Conservation (phyloP, 2,113 vertebrate species). For the Marmota monax region DNA sequence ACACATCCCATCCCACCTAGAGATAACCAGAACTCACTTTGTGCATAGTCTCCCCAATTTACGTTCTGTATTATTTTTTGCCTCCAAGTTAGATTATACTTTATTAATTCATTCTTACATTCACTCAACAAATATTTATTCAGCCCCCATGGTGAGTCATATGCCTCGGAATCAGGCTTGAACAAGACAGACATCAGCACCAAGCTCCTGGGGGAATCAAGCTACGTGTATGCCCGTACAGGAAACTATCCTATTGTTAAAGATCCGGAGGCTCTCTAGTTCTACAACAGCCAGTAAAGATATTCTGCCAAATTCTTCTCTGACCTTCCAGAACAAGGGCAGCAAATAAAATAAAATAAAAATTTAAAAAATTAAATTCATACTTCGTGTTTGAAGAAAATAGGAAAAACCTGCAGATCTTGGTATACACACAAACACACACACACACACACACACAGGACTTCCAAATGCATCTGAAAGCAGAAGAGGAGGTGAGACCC, state of each 20-base stretch:
- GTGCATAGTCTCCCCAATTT: not conserved
- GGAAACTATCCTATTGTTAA: not conserved
- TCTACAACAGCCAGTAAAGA: not conserved
- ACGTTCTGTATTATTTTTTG: not conserved
- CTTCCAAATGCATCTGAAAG: not conserved
- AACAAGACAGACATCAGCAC: not conserved
- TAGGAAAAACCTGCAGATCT: not conserved
- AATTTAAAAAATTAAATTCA: not conserved
- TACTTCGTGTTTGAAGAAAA: not conserved
- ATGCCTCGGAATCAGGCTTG: not conserved
- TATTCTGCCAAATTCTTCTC: not conserved
- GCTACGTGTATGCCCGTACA: no score
- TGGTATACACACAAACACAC: no score
- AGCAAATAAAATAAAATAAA: not conserved
- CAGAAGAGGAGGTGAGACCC: not conserved
- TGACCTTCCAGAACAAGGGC: not conserved
- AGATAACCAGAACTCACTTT: not conserved
- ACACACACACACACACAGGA: not conserved
- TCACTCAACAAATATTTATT: constrained; percentile 56
- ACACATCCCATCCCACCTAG: not conserved
- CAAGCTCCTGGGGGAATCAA: not conserved
- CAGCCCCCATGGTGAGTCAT: constrained; percentile 49
- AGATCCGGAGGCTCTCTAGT: not conserved
- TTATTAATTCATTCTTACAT: constrained; percentile 33
- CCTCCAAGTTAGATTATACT: constrained; percentile 25